Percentiles rank a stretch among this genome's conserved stretches.
Conservation (phyloP, 2,888 invertebrate genomes). For the Calliscelio sp. region DNA sequence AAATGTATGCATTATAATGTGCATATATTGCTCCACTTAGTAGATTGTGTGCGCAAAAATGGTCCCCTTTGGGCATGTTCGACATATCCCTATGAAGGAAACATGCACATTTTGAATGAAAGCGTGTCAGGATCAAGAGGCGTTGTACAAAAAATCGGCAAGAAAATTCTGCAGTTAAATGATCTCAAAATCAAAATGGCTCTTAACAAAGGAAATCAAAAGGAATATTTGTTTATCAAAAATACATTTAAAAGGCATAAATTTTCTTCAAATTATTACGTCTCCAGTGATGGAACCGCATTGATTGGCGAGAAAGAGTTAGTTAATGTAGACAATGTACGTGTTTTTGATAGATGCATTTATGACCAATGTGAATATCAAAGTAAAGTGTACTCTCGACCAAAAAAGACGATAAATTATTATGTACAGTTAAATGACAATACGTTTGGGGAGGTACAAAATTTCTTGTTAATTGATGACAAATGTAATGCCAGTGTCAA, state of each 20-base stretch:
- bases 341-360: conserved; percentile 33
- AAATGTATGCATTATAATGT: conserved; percentile 51
- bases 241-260: conserved; percentile 6
- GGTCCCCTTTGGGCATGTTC: conserved; percentile 53
- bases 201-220: background rate
- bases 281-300: conserved; percentile 12
- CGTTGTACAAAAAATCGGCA: conserved; percentile 31
- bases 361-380: conserved; percentile 18
- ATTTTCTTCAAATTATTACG: background rate
- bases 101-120: conserved; percentile 57
- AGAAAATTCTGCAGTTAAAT: conserved; percentile 22
- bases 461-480: conserved; percentile 16
- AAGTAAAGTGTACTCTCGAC: conserved; percentile 27
- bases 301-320: conserved; percentile 6
- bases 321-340: background rate
- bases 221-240: conserved; percentile 22
- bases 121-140: conserved; percentile 55
- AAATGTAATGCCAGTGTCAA: conserved; percentile 28
- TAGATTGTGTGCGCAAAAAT: conserved; percentile 34
- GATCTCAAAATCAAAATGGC: conserved; percentile 23
- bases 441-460: conserved; percentile 22
- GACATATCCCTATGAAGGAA: conserved; percentile 48
- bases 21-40: conserved; percentile 43
- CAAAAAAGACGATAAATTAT: conserved; percentile 42
- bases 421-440: conserved; percentile 26